These are phyloP conservation scores for Andrena praecox DNA, from an alignment of 2,888 invertebrate species.

Conservation along the genomic window DNA sequence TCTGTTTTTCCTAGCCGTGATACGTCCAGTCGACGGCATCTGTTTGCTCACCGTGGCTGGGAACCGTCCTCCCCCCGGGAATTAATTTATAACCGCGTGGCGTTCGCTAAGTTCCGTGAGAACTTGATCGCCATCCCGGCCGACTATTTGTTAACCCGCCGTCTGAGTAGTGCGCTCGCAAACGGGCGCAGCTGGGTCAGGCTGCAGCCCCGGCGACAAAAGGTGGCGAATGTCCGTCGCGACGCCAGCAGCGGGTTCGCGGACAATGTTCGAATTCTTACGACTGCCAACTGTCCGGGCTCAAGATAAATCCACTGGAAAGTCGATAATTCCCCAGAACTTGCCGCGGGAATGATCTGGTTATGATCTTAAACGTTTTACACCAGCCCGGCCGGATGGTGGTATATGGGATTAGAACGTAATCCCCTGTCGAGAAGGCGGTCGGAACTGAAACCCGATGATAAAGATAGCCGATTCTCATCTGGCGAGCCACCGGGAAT, in stretches of 20 bases:
- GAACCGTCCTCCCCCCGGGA: neutral
- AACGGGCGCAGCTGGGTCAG: constrained; percentile 29
- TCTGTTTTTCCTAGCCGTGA: constrained; percentile 33
- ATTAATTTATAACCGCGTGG: constrained; percentile 43
- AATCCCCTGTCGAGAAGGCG: constrained; percentile 29
- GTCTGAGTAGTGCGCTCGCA: no score
- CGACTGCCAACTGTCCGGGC: neutral
- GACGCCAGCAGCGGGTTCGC: constrained; percentile 4
- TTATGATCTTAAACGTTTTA: constrained; percentile 34
- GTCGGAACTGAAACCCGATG: constrained; percentile 10
- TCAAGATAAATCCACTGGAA: constrained; percentile 4
- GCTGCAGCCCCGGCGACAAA: constrained; percentile 18
- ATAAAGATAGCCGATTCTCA: constrained; percentile 4
- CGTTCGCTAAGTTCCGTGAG: constrained; percentile 15
- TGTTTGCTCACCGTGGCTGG: neutral
- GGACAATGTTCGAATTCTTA: neutral
- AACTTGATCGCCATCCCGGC: constrained; percentile 11
- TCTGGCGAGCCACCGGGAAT: constrained; percentile 7
- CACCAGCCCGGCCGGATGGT: constrained; percentile 22
- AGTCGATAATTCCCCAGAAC: constrained; percentile 34
- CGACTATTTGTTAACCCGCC: constrained; percentile 9
- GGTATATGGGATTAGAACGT: constrained; percentile 38
- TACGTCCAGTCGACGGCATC: neutral
- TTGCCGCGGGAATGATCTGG: neutral
- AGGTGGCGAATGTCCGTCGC: constrained; percentile 33